phyloP scores from a whole-genome alignment of 2,113 vertebrate species.

The Myotis lucifugus region DNA sequence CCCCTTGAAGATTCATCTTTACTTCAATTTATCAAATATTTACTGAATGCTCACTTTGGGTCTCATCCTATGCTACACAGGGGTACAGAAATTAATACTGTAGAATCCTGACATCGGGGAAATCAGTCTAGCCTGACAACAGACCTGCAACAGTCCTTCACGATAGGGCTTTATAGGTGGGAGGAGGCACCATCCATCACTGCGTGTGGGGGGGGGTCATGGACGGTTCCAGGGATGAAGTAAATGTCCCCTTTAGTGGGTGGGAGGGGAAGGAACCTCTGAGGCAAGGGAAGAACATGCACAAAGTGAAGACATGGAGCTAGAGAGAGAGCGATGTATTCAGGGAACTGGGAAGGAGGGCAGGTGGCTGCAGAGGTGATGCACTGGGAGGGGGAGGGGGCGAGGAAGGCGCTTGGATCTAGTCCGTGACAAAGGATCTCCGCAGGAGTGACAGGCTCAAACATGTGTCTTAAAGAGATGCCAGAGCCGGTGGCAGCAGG shows the following conservation, averaged over 20 bases:
- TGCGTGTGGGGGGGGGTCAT: neutral
- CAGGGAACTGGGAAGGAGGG: neutral
- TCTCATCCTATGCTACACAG: neutral
- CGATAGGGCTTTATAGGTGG: neutral
- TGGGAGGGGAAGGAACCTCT: neutral
- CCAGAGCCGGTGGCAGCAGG: neutral
- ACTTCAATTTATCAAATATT: neutral
- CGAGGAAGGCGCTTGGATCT: neutral
- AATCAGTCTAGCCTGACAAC: neutral
- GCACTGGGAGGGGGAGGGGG: too few relatives aligned
- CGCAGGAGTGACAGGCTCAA: neutral
- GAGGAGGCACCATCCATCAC: neutral
- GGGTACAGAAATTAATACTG: neutral
- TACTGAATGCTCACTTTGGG: neutral
- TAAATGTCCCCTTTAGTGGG: neutral
- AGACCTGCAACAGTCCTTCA: neutral
- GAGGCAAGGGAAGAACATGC: neutral
- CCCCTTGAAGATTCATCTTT: neutral
- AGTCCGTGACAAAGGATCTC: neutral
- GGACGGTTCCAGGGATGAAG: neutral
- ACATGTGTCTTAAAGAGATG: neutral
- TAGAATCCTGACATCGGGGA: neutral
- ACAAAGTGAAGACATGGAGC: neutral
- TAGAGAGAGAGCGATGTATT: neutral
- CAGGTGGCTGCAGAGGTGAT: neutral